Conservation (phyloP, 2,888 invertebrate genomes). For the Pseudanteris insignis region DNA sequence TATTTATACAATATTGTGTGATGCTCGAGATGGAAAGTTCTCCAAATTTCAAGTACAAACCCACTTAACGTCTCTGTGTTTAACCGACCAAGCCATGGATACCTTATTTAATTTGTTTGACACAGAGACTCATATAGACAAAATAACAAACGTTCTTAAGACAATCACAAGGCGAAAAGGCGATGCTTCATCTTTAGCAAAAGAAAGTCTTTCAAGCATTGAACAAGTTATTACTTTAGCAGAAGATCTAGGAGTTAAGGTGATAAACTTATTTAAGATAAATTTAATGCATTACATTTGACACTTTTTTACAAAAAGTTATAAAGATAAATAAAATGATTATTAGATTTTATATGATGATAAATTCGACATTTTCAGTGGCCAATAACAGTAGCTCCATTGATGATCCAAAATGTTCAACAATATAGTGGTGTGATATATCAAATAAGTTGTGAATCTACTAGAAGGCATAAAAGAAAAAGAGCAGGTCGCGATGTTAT, state of each 20-base stretch:
- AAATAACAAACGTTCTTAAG: conserved; percentile 72
- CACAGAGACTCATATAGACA: conserved; percentile 72
- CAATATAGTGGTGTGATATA: conserved; percentile 76
- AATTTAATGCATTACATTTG: too few species aligned
- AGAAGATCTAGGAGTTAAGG: conserved; percentile 79
- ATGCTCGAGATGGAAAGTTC: conserved; percentile 71
- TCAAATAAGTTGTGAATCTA: conserved; percentile 73
- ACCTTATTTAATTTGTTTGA: conserved; percentile 75
- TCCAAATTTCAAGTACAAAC: conserved; percentile 78
- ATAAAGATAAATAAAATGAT: too few species aligned
- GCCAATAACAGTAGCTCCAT: conserved; percentile 71
- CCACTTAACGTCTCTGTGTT: conserved; percentile 74
- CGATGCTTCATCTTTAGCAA: conserved; percentile 74
- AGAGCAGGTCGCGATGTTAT: conserved; percentile 74
- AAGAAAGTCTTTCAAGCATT: conserved; percentile 78
- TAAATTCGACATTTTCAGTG: conserved; percentile 68
- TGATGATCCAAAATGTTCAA: conserved; percentile 72
- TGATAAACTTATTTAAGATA: too few species aligned
- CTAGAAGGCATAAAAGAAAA: conserved; percentile 69
- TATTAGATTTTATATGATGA: too few species aligned
- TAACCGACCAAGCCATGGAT: conserved; percentile 75
- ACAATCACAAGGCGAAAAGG: conserved; percentile 77
- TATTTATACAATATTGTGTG: conserved; percentile 68
- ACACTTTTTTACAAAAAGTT: too few species aligned
- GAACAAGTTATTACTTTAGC: conserved; percentile 78